Conservation (phyloP, 1,140 invertebrate genomes). For the Scaptomyza hsui region DNA sequence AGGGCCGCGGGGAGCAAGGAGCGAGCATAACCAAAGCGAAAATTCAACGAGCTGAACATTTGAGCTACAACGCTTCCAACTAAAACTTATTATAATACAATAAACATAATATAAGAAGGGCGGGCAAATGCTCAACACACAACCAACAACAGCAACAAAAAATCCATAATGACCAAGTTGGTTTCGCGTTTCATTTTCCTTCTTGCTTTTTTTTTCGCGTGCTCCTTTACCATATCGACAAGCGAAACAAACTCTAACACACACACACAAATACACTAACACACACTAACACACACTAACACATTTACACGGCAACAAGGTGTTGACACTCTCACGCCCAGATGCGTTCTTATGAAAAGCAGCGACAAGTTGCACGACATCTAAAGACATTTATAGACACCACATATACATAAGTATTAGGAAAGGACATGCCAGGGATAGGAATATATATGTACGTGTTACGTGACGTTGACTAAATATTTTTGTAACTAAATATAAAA, state of each 20-base stretch:
- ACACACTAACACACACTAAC: not conserved
- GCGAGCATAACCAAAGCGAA: conserved; percentile 9
- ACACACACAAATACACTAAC: not conserved
- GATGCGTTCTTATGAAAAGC: conserved; percentile 41
- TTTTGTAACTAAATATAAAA: conserved; percentile 39
- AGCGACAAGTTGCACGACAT: conserved; percentile 43
- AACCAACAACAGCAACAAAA: conserved; percentile 33
- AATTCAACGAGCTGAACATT: conserved; percentile 20
- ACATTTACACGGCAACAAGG: conserved; percentile 14
- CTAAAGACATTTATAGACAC: conserved; percentile 18
- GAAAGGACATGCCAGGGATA: conserved; percentile 4
- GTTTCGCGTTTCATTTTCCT: conserved; percentile 21
- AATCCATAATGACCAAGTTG: conserved; percentile 50
- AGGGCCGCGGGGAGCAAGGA: conserved; percentile 21
- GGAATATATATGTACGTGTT: not conserved
- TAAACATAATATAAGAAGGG: conserved; percentile 50
- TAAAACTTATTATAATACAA: conserved; percentile 67
- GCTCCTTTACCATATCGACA: conserved; percentile 17
- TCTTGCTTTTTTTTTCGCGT: conserved; percentile 27
- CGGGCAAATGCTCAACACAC: conserved; percentile 36
- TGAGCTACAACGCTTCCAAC: conserved; percentile 37
- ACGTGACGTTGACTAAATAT: conserved; percentile 43
- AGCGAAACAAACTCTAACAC: conserved; percentile 4
- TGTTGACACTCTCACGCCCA: conserved; percentile 51
- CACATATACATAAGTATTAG: not conserved